These are phyloP conservation scores for Halocaridina rubra DNA, from an alignment of 2,888 invertebrate genomes.

Conservation along the genomic window DNA sequence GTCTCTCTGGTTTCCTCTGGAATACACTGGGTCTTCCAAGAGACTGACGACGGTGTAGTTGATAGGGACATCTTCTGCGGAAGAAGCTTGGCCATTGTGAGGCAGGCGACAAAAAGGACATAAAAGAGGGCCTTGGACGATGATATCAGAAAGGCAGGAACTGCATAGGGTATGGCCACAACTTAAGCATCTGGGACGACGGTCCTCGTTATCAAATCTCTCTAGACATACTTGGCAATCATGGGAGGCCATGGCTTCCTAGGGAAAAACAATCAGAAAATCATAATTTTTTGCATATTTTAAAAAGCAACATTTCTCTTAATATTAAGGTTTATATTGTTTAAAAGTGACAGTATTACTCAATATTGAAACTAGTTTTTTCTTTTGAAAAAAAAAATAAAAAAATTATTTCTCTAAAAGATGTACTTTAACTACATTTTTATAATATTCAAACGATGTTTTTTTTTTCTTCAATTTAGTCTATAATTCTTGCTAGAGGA, in stretches of 20 bases:
- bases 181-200: slow-evolving; percentile 31
- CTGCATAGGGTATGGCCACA: slow-evolving; percentile 42
- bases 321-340: no score
- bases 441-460: no score
- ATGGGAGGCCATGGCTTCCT: slow-evolving; percentile 29
- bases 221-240: slow-evolving; percentile 43
- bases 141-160: slow-evolving; percentile 15
- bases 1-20: neutral
- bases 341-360: no score
- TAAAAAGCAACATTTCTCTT: no score
- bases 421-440: no score
- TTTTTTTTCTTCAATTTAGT: no score
- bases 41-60: slow-evolving; percentile 39
- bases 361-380: no score
- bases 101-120: slow-evolving; percentile 33
- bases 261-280: neutral
- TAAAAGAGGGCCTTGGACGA: neutral
- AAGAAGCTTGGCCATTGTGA: neutral
- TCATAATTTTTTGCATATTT: neutral
- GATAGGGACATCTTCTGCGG: slow-evolving; percentile 22
- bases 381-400: no score
- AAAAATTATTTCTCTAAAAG: no score
- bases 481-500: neutral
- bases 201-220: slow-evolving; percentile 10
- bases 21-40: neutral